These are phyloP conservation scores for Helicoverpa assulta DNA, from an alignment of 2,888 invertebrate species.

Conservation along the genomic window DNA sequence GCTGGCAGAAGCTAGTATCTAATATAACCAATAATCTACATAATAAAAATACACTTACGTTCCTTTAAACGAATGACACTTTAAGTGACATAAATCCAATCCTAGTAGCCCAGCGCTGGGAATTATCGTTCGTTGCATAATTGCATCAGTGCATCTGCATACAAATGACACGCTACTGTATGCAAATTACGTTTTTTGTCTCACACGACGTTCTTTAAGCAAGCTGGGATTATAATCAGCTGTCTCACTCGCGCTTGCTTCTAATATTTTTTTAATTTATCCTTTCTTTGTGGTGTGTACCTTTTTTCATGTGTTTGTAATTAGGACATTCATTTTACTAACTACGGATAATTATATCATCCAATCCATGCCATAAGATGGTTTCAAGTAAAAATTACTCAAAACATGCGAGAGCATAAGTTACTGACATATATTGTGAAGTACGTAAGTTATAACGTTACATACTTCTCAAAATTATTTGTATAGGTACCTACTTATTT, in stretches of 20 bases:
- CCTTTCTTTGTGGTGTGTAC: not conserved
- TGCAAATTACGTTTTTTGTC: slow-evolving; percentile 52
- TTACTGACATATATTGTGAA: slow-evolving; percentile 15
- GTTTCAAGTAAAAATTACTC: not conserved
- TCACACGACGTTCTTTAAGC: slow-evolving; percentile 21
- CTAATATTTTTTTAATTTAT: not conserved
- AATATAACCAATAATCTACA: slow-evolving; percentile 3
- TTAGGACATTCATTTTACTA: too few relatives aligned
- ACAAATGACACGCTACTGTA: slow-evolving; percentile 58
- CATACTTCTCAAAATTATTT: slow-evolving; percentile 21
- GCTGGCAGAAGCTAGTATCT: too few relatives aligned
- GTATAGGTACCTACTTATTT: slow-evolving; percentile 18
- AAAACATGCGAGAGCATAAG: not conserved
- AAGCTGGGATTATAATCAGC: slow-evolving; percentile 14
- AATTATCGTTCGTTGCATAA: slow-evolving; percentile 60
- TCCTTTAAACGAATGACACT: slow-evolving; percentile 27
- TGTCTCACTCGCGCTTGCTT: slow-evolving; percentile 14
- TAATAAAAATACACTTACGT: not conserved
- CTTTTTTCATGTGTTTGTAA: not conserved
- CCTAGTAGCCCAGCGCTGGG: slow-evolving; percentile 45
- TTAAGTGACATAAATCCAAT: slow-evolving; percentile 43
- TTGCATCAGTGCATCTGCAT: slow-evolving; percentile 64
- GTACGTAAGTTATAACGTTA: slow-evolving; percentile 23
- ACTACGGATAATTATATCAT: too few relatives aligned
- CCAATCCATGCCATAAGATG: too few relatives aligned